Conservation (phyloP, 2,797 vertebrate species). For the Coregonus ussuriensis region DNA sequence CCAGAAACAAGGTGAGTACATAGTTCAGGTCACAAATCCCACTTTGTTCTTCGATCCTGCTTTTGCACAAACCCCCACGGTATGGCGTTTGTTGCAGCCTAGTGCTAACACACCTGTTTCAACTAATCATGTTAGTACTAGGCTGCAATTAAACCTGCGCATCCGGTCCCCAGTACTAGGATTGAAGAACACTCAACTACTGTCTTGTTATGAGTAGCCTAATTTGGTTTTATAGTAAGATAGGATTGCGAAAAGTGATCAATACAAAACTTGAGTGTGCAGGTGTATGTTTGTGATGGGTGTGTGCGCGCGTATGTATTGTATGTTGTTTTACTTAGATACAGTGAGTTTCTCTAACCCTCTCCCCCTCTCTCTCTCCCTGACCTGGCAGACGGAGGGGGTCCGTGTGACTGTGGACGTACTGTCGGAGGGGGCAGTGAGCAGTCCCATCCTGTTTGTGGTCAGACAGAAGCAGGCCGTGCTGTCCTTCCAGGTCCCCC, state of each 20-base stretch:
- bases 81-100: neutral
- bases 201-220: too few species aligned
- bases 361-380: neutral
- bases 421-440: conserved; percentile 77
- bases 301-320: too few species aligned
- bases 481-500: conserved; percentile 94
- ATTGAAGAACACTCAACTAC: too few species aligned
- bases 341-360: neutral
- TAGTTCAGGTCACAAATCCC: neutral
- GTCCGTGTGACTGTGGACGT: conserved; percentile 91
- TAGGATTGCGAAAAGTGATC: too few species aligned
- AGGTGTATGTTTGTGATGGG: too few species aligned
- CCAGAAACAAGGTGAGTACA: conserved; percentile 85
- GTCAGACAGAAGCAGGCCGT: conserved; percentile 94
- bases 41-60: neutral
- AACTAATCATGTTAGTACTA: neutral
- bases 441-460: conserved; percentile 87
- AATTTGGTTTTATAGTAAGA: too few species aligned
- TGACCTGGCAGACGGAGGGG: conserved; percentile 82
- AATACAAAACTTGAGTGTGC: too few species aligned
- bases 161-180: too few species aligned
- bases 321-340: too few species aligned
- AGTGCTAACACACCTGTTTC: neutral
- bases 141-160: neutral
- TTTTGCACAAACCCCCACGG: neutral